Percentiles rank a stretch among this genome's conserved stretches.
phyloP scores from a whole-genome alignment of 2,113 vertebrate species.

The Eolophus roseicapilla region DNA sequence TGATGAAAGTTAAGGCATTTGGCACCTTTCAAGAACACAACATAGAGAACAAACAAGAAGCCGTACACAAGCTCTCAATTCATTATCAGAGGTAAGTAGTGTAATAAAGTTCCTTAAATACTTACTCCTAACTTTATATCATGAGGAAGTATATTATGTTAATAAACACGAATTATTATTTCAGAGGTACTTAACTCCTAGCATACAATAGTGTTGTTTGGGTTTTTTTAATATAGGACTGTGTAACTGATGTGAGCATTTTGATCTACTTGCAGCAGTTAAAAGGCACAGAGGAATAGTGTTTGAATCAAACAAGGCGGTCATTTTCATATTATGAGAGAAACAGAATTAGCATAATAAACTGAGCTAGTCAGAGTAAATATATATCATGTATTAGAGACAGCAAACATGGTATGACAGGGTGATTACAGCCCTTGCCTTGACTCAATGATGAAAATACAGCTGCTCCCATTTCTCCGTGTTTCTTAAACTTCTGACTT shows the following conservation, averaged over 20 bases:
- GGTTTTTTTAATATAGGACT: background rate
- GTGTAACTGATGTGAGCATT: background rate
- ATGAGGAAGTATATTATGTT: background rate
- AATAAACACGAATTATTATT: background rate
- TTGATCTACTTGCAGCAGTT: background rate
- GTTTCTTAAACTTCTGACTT: background rate
- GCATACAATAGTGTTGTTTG: background rate
- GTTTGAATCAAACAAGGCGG: background rate
- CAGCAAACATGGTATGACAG: background rate
- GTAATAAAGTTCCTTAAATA: background rate
- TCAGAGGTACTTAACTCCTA: background rate
- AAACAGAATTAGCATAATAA: background rate
- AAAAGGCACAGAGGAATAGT: background rate
- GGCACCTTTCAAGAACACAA: background rate
- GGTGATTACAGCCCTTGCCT: background rate
- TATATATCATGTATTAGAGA: background rate
- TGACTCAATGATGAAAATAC: background rate
- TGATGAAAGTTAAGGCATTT: background rate
- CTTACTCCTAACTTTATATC: background rate
- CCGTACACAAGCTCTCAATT: background rate
- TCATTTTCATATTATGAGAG: background rate
- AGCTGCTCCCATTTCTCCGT: background rate
- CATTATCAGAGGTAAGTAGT: background rate
- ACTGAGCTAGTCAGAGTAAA: background rate
- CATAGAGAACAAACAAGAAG: background rate